These are phyloP conservation scores for Tapirus indicus DNA, from an alignment of 2,797 vertebrate genomes.

Conservation along the genomic window DNA sequence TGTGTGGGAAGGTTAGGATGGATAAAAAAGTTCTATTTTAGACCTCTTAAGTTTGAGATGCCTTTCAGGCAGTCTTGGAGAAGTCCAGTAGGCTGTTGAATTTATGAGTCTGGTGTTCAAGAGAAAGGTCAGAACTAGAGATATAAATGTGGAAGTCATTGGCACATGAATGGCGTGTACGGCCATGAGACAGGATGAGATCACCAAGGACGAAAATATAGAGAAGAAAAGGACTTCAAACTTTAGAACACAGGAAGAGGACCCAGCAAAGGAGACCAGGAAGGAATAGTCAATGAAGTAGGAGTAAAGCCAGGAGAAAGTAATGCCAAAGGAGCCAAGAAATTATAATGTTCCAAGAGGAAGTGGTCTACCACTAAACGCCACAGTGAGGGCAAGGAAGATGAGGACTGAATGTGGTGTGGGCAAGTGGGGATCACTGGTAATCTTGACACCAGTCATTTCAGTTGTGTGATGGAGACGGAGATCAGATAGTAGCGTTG, in stretches of 20 bases:
- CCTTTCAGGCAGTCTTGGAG: background rate
- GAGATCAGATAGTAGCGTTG: background rate
- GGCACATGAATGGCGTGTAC: background rate
- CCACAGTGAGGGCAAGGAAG: background rate
- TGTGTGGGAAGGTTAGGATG: background rate
- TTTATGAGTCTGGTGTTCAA: background rate
- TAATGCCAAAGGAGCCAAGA: background rate
- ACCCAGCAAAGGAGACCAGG: accelerated
- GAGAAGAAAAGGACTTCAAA: background rate
- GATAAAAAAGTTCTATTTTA: background rate
- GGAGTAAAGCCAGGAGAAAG: background rate
- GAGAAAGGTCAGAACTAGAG: background rate
- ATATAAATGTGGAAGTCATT: background rate
- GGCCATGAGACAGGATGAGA: background rate
- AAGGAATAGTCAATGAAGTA: background rate
- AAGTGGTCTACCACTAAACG: background rate
- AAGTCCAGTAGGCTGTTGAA: background rate
- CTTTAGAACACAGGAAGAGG: background rate
- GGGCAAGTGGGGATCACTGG: background rate
- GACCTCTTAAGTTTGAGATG: background rate
- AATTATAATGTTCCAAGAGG: accelerated
- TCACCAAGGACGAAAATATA: background rate
- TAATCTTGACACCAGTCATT: background rate
- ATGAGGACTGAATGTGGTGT: background rate
- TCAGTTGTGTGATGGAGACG: background rate